Percentiles rank a stretch among this genome's conserved stretches.
These are phyloP conservation scores for Rhinichthys osculus DNA, from an alignment of 2,797 vertebrate species.

Conservation along the genomic window DNA sequence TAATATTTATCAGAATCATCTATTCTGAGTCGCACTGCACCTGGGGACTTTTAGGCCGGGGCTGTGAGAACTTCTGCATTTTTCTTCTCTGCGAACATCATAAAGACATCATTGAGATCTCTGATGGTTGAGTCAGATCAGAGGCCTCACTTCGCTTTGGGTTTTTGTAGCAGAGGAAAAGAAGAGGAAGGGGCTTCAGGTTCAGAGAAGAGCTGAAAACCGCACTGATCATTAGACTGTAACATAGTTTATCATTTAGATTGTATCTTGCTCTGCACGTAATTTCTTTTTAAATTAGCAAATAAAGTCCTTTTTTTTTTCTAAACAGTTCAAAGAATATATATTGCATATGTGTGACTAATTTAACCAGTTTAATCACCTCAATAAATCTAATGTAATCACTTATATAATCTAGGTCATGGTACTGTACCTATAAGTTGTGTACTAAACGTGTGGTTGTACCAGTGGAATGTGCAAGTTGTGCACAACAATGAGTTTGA, in stretches of 20 bases:
- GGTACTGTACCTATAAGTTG: neutral
- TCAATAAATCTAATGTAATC: neutral
- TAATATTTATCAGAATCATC: neutral
- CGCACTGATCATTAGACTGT: conserved; percentile 1
- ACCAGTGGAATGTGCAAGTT: neutral
- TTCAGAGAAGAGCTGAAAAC: conserved; percentile 8
- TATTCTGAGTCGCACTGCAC: fast-evolving
- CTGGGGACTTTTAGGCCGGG: neutral
- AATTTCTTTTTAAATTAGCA: neutral
- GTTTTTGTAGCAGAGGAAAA: neutral
- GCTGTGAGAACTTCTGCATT: neutral
- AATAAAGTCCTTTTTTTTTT: neutral
- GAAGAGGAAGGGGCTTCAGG: conserved; percentile 10
- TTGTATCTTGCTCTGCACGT: neutral
- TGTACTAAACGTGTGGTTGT: neutral
- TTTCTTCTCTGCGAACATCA: neutral
- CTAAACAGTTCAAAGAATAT: neutral
- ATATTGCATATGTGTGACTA: neutral
- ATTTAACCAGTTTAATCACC: neutral
- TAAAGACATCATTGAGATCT: neutral
- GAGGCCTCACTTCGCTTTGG: neutral
- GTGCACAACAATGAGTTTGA: neutral
- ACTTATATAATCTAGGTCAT: neutral
- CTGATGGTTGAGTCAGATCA: conserved; percentile 12
- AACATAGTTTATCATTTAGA: neutral